These are phyloP conservation scores for Athalia circularis DNA, from an alignment of 2,888 invertebrate species.

Conservation along the genomic window DNA sequence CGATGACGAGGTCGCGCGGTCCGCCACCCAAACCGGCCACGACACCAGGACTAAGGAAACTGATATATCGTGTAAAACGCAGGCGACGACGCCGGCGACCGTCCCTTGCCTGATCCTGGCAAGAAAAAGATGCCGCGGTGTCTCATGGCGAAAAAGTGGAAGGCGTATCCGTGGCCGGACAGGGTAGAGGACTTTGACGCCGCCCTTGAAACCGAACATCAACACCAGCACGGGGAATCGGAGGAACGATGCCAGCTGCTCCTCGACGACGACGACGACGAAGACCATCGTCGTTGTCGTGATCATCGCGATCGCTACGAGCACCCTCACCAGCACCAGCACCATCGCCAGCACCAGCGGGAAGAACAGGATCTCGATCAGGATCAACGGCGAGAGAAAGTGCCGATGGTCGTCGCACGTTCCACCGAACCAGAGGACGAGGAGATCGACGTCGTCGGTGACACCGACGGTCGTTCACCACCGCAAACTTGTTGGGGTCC, in stretches of 20 bases:
- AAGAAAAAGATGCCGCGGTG: constrained; percentile 90
- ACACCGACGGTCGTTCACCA: constrained; percentile 72
- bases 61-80: constrained; percentile 59
- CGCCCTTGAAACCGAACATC: constrained; percentile 51
- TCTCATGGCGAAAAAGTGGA: constrained; percentile 97
- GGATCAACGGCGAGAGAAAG: constrained; percentile 1
- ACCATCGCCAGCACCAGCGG: constrained; percentile 53
- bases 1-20: constrained; percentile 65
- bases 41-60: constrained; percentile 57
- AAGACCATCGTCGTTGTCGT: constrained; percentile 60
- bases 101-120: constrained; percentile 78
- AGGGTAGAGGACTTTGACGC: constrained; percentile 74
- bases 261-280: constrained; percentile 77
- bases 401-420: constrained; percentile 49
- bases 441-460: constrained; percentile 92
- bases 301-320: constrained; percentile 48
- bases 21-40: constrained; percentile 60
- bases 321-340: constrained; percentile 52
- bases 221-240: constrained; percentile 59
- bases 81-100: constrained; percentile 57
- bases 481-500: constrained; percentile 82
- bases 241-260: constrained; percentile 20
- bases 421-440: constrained; percentile 75
- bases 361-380: constrained; percentile 22
- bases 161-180: constrained; percentile 88